phyloP scores from a whole-genome alignment of 2,113 vertebrate species.

The Corynorhinus townsendii region DNA sequence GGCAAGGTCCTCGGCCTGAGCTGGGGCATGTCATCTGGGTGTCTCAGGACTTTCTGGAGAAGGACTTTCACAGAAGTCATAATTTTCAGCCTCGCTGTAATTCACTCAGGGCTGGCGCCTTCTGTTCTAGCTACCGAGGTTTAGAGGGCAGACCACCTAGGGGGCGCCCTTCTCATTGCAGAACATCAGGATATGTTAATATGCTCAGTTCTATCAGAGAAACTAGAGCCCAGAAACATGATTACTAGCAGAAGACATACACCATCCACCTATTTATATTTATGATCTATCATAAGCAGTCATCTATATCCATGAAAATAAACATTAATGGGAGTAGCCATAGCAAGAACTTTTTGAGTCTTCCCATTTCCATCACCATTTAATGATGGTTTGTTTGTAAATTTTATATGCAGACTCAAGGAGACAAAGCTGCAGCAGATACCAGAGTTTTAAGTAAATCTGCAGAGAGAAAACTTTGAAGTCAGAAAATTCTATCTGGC shows the following conservation, averaged over 20 bases:
- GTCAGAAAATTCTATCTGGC: neutral
- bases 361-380: slow-evolving; percentile 1
- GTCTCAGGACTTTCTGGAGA: slow-evolving; percentile 13
- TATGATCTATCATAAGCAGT: neutral
- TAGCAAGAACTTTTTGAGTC: neutral
- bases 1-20: neutral
- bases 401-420: neutral
- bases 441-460: neutral
- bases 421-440: neutral
- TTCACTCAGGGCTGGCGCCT: neutral
- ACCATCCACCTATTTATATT: neutral
- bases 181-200: neutral
- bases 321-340: neutral
- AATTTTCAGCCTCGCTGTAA: neutral
- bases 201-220: neutral
- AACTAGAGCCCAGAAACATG: neutral
- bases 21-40: neutral
- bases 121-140: neutral
- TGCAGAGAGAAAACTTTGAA: neutral
- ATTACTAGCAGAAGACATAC: neutral
- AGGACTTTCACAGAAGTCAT: neutral
- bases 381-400: neutral
- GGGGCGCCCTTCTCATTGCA: neutral
- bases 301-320: neutral
- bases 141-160: neutral